A percentile compares a stretch with the other conserved stretches of the same genome.
These are phyloP conservation scores for Delphinus delphis DNA, from an alignment of 2,113 vertebrate species.

Conservation along the genomic window DNA sequence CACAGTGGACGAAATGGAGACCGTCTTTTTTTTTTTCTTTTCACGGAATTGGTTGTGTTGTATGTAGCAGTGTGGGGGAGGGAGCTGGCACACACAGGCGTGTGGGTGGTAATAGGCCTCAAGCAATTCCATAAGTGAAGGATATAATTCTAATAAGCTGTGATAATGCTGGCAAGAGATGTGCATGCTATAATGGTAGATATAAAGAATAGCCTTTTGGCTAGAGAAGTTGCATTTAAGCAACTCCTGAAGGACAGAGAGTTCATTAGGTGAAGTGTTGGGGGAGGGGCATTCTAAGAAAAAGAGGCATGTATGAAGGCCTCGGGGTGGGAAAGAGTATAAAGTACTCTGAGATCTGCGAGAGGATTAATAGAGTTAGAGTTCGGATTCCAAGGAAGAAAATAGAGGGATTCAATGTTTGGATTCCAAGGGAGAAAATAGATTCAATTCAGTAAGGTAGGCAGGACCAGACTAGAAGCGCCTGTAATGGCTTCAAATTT, in stretches of 20 bases:
- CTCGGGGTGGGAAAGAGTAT: too few species aligned
- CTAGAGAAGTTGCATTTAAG: not conserved
- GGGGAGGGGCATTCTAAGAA: not conserved
- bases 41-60: not conserved
- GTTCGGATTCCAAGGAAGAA: not conserved
- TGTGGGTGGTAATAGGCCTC: not conserved
- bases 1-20: not conserved
- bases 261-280: not conserved
- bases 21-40: not conserved
- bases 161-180: not conserved
- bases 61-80: not conserved
- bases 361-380: not conserved
- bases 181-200: rapidly evolving
- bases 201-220: not conserved
- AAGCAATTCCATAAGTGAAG: not conserved
- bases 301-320: not conserved
- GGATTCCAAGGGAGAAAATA: not conserved
- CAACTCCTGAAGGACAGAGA: not conserved
- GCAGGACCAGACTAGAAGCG: not conserved
- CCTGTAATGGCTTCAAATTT: not conserved
- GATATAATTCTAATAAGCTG: not conserved
- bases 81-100: rapidly evolving
- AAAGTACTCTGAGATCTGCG: not conserved
- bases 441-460: not conserved
- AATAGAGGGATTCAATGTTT: not conserved